Evolutionary conservation across 2,888 invertebrate genomes (phyloP).

Genomic region (Drosophila austrosaltans): DNA sequence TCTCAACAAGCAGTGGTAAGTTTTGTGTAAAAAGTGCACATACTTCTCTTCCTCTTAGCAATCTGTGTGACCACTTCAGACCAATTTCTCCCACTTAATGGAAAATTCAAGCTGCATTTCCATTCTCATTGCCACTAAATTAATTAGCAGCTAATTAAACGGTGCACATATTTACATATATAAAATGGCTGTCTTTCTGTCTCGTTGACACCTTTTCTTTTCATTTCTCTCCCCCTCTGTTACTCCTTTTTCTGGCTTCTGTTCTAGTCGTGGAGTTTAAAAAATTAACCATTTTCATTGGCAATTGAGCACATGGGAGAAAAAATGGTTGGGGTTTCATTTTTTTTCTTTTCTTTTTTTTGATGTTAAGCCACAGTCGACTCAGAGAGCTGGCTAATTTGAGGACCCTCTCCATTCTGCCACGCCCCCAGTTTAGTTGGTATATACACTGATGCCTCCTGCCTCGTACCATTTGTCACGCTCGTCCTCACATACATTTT

Average conservation of each 20-base stretch:
- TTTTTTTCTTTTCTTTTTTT: constrained; percentile 32
- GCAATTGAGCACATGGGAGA: constrained; percentile 58
- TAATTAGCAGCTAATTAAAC: constrained; percentile 71
- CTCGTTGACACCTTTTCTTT: constrained; percentile 14
- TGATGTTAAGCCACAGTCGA: constrained; percentile 43
- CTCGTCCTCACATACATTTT: constrained; percentile 33
- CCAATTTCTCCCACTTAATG: constrained; percentile 50
- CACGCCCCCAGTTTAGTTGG: not conserved
- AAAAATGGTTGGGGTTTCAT: not conserved
- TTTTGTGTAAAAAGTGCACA: constrained; percentile 17
- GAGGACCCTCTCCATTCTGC: not conserved
- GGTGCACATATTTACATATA: constrained; percentile 62
- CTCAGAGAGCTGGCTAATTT: constrained; percentile 46
- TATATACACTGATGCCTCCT: not conserved
- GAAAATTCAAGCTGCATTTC: constrained; percentile 53
- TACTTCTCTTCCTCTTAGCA: not conserved
- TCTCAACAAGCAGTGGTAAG: constrained; percentile 39
- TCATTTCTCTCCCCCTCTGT: not conserved
- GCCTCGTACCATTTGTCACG: constrained; percentile 5
- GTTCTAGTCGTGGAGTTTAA: constrained; percentile 15
- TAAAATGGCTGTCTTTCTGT: constrained; percentile 14
- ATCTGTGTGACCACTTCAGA: constrained; percentile 5
- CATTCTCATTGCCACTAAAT: constrained; percentile 46
- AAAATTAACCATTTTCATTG: constrained; percentile 62
- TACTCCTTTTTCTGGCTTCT: constrained; percentile 5